A percentile compares a stretch with the other conserved stretches of the same genome.
phyloP scores from a whole-genome alignment of 2,888 invertebrate species.

The Siphlonurus alternatus region DNA sequence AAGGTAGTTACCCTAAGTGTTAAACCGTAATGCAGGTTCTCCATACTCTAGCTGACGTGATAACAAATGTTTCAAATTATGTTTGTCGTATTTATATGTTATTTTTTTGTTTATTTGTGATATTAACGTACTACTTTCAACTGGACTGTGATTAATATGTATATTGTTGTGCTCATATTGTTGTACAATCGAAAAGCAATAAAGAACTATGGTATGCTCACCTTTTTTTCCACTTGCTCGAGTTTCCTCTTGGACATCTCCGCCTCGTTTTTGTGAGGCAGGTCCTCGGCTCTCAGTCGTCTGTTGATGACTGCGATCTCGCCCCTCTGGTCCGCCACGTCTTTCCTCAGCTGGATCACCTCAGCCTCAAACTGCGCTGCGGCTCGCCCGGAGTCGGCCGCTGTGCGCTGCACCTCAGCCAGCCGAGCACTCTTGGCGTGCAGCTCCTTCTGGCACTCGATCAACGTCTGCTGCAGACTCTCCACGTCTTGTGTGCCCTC shows the following conservation, averaged over 20 bases:
- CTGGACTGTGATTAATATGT: no score
- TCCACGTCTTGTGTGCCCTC: not conserved
- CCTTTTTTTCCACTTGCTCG: not conserved
- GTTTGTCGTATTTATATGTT: no score
- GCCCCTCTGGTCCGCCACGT: not conserved
- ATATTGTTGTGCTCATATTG: no score
- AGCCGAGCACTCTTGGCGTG: not conserved
- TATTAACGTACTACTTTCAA: no score
- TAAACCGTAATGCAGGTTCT: no score
- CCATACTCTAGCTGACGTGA: no score
- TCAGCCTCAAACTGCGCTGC: no score
- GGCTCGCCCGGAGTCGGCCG: no score
- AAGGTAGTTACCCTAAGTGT: no score
- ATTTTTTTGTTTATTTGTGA: no score
- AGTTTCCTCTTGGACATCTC: not conserved
- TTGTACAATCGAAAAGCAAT: no score
- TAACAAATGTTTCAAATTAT: no score
- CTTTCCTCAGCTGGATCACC: not conserved
- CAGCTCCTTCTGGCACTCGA: not conserved
- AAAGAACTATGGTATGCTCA: not conserved
- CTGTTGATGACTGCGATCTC: not conserved
- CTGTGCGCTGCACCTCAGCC: not conserved
- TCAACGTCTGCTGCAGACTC: not conserved
- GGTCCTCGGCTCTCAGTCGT: not conserved
- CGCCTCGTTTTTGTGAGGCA: not conserved